Percentiles rank a stretch among this genome's conserved stretches.
Conservation (phyloP, 2,888 invertebrate species). For the Bellardia pandia region DNA sequence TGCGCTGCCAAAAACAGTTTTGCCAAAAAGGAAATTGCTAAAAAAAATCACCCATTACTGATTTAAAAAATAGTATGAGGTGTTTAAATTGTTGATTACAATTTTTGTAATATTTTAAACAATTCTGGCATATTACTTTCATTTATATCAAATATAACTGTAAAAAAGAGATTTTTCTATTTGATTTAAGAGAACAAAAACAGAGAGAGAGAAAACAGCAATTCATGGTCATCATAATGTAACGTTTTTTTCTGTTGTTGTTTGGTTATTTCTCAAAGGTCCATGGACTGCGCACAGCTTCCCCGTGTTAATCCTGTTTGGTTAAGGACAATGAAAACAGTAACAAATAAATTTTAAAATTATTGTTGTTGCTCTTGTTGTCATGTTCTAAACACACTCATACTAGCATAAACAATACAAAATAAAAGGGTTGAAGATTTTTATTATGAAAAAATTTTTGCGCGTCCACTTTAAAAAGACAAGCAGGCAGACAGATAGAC, state of each 20-base stretch:
- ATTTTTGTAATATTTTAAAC: too few species aligned
- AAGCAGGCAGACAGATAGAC: not conserved
- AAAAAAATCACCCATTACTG: too few species aligned
- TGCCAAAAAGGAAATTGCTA: too few species aligned
- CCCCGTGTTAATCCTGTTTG: constrained; percentile 58
- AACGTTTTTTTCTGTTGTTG: constrained; percentile 47
- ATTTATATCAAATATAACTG: too few species aligned
- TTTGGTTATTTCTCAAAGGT: not conserved
- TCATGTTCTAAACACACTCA: constrained; percentile 10
- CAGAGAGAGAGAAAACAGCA: not conserved
- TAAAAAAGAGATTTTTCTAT: constrained; percentile 9
- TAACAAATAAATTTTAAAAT: constrained; percentile 63
- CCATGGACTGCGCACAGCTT: constrained; percentile 48
- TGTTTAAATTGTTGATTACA: too few species aligned
- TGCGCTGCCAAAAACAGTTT: too few species aligned
- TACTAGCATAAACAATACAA: constrained; percentile 7
- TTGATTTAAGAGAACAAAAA: constrained; percentile 29
- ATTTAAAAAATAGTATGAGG: too few species aligned
- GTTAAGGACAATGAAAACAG: constrained; percentile 60
- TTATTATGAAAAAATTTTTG: constrained; percentile 46
- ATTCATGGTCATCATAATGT: constrained; percentile 61
- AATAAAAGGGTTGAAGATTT: constrained; percentile 66
- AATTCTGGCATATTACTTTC: too few species aligned
- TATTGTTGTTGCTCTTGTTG: constrained; percentile 46
- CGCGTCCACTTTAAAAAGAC: constrained; percentile 64